phyloP scores from a whole-genome alignment of 2,888 invertebrate species.

The Scaeva pyrastri region DNA sequence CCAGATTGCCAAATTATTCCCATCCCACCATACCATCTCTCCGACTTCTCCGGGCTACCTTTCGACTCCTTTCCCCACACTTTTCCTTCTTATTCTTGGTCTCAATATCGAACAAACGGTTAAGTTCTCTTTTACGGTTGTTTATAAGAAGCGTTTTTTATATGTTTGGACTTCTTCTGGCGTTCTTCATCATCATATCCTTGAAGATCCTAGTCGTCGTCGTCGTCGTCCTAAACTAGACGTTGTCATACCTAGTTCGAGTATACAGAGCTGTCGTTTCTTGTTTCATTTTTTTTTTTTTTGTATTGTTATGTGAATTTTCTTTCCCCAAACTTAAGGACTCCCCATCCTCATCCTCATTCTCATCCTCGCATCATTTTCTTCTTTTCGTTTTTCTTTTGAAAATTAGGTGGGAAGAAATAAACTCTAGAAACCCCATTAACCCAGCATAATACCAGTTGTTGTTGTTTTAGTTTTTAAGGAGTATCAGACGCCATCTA shows the following conservation, averaged over 20 bases:
- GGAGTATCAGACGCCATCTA: conserved; percentile 14
- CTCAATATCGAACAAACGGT: not conserved
- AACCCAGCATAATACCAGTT: conserved; percentile 50
- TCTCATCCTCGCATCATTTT: not conserved
- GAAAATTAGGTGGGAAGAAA: conserved; percentile 70
- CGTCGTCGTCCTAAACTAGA: not conserved
- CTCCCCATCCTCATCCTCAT: not conserved
- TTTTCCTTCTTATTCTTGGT: not conserved
- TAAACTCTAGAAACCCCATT: conserved; percentile 71
- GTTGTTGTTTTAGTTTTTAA: conserved; percentile 22
- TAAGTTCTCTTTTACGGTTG: conserved; percentile 15
- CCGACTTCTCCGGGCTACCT: not conserved
- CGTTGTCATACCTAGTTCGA: not conserved
- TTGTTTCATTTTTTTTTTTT: no score
- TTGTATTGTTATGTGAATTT: conserved; percentile 44
- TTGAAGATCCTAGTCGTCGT: not conserved
- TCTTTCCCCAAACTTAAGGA: not conserved
- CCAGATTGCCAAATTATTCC: conserved; percentile 71
- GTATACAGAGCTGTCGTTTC: conserved; percentile 20
- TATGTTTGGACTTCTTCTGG: conserved; percentile 8
- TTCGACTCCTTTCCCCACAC: no score
- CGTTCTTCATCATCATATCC: conserved; percentile 19
- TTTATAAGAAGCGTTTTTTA: not conserved
- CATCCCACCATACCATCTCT: not conserved
- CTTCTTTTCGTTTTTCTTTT: conserved; percentile 4